phyloP scores from a whole-genome alignment of 2,797 vertebrate species.

The Sus cebifrons region DNA sequence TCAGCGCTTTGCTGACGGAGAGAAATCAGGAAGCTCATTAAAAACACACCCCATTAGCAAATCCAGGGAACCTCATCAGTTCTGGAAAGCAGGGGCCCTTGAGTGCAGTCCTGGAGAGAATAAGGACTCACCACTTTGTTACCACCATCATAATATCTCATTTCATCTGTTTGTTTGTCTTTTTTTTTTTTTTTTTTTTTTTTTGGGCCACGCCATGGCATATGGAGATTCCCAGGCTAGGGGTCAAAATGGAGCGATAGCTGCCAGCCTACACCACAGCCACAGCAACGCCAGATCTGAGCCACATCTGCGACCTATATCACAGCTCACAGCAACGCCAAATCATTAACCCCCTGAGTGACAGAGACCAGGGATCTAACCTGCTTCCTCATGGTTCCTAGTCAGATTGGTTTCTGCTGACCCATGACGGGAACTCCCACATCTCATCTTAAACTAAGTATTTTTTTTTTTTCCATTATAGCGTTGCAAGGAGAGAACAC shows the following conservation, averaged over 20 bases:
- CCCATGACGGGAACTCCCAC: not conserved
- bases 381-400: too few relatives aligned
- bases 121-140: not conserved
- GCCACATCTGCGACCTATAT: too few relatives aligned
- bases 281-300: too few relatives aligned
- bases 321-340: too few relatives aligned
- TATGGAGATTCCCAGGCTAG: not conserved
- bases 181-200: not conserved
- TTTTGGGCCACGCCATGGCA: too few relatives aligned
- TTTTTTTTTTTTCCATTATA: not conserved
- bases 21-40: not conserved
- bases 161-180: not conserved
- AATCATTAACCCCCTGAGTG: too few relatives aligned
- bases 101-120: not conserved
- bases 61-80: not conserved
- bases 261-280: too few relatives aligned
- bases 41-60: constrained; percentile 21
- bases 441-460: not conserved
- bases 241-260: not conserved
- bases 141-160: not conserved
- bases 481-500: not conserved
- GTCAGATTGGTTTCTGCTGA: too few relatives aligned
- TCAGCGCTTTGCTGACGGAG: not conserved
- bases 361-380: too few relatives aligned
- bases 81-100: not conserved